Conservation (phyloP, 2,888 invertebrate genomes). For the Acanthacorydalis orientalis region DNA sequence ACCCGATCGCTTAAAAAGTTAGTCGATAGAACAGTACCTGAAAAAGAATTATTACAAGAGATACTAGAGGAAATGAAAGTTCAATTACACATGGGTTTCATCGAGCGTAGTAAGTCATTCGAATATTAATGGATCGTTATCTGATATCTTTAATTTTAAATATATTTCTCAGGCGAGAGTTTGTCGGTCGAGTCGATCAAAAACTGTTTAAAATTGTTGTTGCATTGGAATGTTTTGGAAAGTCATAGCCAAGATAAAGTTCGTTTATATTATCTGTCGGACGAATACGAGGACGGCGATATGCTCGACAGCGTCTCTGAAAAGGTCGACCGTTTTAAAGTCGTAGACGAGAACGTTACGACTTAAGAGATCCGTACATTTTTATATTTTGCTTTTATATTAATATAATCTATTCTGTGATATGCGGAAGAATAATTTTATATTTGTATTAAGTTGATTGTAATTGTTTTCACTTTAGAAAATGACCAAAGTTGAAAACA, state of each 20-base stretch:
- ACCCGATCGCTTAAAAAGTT: constrained; percentile 38
- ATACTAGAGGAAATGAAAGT: constrained; percentile 47
- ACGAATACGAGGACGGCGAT: constrained; percentile 19
- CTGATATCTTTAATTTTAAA: constrained; percentile 10
- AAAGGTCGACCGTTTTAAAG: not conserved
- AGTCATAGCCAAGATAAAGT: constrained; percentile 23
- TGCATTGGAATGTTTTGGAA: constrained; percentile 67
- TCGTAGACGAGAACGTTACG: no score
- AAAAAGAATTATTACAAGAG: constrained; percentile 47
- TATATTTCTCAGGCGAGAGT: constrained; percentile 55
- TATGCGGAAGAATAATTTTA: no score
- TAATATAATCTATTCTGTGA: no score
- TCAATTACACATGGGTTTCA: constrained; percentile 37
- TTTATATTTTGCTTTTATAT: no score
- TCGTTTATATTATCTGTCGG: constrained; percentile 22
- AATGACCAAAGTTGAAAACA: no score
- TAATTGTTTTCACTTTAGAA: no score
- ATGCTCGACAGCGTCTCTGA: not conserved
- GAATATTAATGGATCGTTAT: constrained; percentile 1
- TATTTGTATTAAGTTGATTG: no score
- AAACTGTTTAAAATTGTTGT: constrained; percentile 66
- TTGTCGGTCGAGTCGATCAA: constrained; percentile 73
- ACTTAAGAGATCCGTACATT: no score
- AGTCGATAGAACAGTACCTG: constrained; percentile 36
- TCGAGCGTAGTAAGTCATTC: constrained; percentile 42